Conservation (phyloP, 2,797 vertebrate genomes). For the Lacerta bilineata region DNA sequence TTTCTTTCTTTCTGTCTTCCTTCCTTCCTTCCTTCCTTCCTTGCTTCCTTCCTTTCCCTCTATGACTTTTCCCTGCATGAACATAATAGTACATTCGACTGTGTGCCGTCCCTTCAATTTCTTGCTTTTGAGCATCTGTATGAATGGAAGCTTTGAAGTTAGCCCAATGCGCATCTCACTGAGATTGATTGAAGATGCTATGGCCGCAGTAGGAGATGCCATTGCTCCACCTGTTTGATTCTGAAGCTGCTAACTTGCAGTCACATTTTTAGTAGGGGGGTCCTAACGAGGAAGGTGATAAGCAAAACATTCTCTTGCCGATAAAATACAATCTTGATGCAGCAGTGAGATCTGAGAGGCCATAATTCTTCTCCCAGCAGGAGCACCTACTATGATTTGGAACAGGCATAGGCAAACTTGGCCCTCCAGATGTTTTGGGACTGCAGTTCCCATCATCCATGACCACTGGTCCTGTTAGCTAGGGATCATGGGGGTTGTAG, state of each 20-base stretch:
- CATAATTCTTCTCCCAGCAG: background rate
- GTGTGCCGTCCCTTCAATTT: background rate
- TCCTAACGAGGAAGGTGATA: background rate
- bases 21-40: no score
- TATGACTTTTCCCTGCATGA: no score
- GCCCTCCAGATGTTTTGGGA: no score
- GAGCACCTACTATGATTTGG: background rate
- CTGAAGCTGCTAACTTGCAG: slow-evolving; percentile 14
- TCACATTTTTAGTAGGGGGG: background rate
- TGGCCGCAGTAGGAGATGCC: background rate
- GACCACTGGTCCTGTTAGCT: no score
- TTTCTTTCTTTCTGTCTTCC: no score
- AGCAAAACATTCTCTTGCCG: background rate
- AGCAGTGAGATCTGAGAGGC: background rate
- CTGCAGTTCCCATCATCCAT: no score
- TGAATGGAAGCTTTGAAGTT: slow-evolving; percentile 44
- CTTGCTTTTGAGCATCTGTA: background rate
- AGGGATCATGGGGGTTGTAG: no score
- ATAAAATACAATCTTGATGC: background rate
- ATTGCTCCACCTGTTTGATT: background rate
- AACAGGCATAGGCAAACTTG: background rate
- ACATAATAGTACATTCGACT: background rate
- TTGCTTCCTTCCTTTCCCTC: no score
- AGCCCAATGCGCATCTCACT: background rate
- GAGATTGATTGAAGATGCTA: slow-evolving; percentile 16